These are phyloP conservation scores for Nephrocerus scutellatus DNA, from an alignment of 2,888 invertebrate genomes.

Conservation along the genomic window DNA sequence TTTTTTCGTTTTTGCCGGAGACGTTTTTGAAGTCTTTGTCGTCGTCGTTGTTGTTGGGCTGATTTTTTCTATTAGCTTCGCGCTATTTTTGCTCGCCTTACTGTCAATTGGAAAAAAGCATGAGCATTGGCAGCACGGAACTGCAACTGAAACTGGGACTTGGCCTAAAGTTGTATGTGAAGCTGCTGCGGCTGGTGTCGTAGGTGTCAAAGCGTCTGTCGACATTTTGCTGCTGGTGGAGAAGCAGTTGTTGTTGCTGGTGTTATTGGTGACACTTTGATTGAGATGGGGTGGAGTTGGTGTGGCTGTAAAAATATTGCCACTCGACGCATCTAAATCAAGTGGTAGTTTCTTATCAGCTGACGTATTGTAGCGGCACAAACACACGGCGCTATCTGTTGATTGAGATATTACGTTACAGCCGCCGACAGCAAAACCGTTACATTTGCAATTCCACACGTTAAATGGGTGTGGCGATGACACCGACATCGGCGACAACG, in stretches of 20 bases:
- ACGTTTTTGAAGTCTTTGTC: conserved; percentile 9
- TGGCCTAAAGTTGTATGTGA: conserved; percentile 10
- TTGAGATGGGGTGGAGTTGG: not conserved
- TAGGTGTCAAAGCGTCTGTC: not conserved
- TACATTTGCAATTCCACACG: too few species aligned
- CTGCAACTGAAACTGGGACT: too few species aligned
- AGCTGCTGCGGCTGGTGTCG: conserved; percentile 10
- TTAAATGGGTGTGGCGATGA: conserved; percentile 1
- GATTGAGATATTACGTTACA: too few species aligned
- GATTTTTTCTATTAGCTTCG: not conserved
- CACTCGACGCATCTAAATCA: too few species aligned
- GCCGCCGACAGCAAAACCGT: too few species aligned
- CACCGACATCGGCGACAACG: not conserved
- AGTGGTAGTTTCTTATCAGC: too few species aligned
- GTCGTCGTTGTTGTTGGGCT: conserved; percentile 12
- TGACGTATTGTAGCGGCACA: too few species aligned
- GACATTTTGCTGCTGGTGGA: conserved; percentile 11
- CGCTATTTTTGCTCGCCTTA: conserved; percentile 1
- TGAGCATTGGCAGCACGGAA: too few species aligned
- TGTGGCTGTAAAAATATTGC: too few species aligned
- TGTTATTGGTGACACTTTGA: conserved; percentile 5
- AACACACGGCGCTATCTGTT: too few species aligned
- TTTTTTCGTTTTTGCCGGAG: conserved; percentile 33
- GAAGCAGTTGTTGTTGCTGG: conserved; percentile 9
- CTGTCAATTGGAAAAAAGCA: not conserved